phyloP scores from a whole-genome alignment of 2,888 invertebrate genomes.

The Dolichopus griseipennis region DNA sequence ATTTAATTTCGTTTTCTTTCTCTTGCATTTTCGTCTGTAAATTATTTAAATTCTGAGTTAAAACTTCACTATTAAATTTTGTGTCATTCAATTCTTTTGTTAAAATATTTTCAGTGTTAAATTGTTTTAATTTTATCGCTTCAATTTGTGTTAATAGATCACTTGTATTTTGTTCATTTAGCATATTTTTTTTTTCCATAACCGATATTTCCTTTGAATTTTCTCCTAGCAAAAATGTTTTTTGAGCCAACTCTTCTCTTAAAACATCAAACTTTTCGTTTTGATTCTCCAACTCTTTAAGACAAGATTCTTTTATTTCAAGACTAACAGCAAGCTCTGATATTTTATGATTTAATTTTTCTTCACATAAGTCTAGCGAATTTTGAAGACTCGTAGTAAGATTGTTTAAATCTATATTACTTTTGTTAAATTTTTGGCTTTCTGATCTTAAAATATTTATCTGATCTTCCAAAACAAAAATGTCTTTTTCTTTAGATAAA shows the following conservation, averaged over 20 bases:
- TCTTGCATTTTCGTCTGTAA: not conserved
- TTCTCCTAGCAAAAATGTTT: not conserved
- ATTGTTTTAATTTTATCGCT: not conserved
- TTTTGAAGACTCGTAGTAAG: slow-evolving; percentile 9
- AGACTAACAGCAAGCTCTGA: no score
- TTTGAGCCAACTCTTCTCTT: no score
- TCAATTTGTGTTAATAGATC: not conserved
- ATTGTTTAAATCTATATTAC: not conserved
- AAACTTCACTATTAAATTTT: not conserved
- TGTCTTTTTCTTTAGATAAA: not conserved
- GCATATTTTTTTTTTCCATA: not conserved
- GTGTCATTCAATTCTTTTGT: not conserved
- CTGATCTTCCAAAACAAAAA: no score
- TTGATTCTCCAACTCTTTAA: not conserved
- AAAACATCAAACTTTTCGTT: not conserved
- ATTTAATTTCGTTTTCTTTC: not conserved
- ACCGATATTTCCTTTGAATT: not conserved
- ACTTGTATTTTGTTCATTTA: not conserved
- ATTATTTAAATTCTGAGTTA: not conserved
- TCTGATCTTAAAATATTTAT: not conserved
- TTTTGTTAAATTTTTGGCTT: not conserved
- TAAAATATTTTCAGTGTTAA: not conserved
- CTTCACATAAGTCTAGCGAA: slow-evolving; percentile 15
- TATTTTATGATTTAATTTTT: not conserved
- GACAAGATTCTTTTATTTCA: no score